phyloP scores from a whole-genome alignment of 2,888 invertebrate genomes.

The Trachelus iudaicus region DNA sequence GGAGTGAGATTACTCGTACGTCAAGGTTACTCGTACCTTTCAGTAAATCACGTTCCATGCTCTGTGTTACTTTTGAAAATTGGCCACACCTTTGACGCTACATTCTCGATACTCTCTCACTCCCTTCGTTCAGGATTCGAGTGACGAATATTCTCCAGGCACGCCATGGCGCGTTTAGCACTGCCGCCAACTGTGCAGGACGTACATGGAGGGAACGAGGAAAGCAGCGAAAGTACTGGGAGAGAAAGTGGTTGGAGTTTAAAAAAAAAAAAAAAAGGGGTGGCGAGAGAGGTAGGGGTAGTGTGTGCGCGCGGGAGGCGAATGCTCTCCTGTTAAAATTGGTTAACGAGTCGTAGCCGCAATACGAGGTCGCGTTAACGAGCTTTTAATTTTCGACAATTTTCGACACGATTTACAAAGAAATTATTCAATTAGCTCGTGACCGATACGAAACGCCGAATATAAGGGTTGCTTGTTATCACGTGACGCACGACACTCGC shows the following conservation, averaged over 20 bases:
- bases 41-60: background rate
- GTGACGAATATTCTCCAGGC: slow-evolving; percentile 1
- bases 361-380: background rate
- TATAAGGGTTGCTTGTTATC: background rate
- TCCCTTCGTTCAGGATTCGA: background rate
- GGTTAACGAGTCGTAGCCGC: background rate
- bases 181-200: background rate
- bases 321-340: background rate
- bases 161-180: background rate
- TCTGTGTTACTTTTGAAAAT: slow-evolving; percentile 6
- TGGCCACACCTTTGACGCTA: slow-evolving; percentile 11
- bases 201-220: background rate
- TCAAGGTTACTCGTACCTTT: background rate
- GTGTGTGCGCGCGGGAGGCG: background rate
- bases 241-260: background rate
- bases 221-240: background rate
- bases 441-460: background rate
- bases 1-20: background rate
- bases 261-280: background rate
- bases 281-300: background rate
- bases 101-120: background rate
- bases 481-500: background rate
- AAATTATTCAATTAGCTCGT: slow-evolving; percentile 3
- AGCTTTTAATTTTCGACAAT: background rate
- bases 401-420: background rate